Evolutionary conservation across 2,888 invertebrate genomes (phyloP), one percentile per base, ranked within the genome.

Genomic region (Thecocarcelia acutangulata): DNA sequence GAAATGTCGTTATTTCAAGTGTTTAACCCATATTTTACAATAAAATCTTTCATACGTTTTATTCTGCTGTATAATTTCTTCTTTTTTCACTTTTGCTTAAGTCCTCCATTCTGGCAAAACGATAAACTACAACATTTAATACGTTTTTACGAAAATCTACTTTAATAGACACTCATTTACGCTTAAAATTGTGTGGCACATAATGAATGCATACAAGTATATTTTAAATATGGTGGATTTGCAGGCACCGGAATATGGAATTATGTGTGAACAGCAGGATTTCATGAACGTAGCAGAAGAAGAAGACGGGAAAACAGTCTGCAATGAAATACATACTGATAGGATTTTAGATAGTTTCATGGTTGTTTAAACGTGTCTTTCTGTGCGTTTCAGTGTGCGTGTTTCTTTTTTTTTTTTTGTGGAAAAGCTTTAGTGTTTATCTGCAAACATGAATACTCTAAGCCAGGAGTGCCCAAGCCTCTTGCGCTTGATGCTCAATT

Each of bases 211-310:
- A 63, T 54, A 46, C 17, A 74, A 54, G 48, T 44, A 40, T 17
- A 28, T 58, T 54, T 19, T 19, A 52, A 76, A 76, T 63, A 64
- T 24, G 75, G 37, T 59, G 56, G 73, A 52, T 66, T 70, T 73
- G 17, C 61, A 58, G 21, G 44, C 74, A 61, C 42, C 63, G 77
- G 54, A 79, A 78, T 79, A 63, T 75, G 63, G 63, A 76, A 80
- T 74, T 74, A 75, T 75, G 80, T 75, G 80, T 80, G 75, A 80
- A 80, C 80, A 75, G 80, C 69, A 58, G 75, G 52, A 80, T 70
- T 70, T 63, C 63, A 37, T 15, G 21, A 42, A 56, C 28, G 21
- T 8, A 19, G 9, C 8, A 21, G 8, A 1, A n/a, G 5, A 11
- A 56, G 11, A 48, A 33, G 21, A 13, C 5, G 9, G 24, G 15